Conservation (phyloP, 2,888 invertebrate genomes). For the Branchinecta sandiegonensis region DNA sequence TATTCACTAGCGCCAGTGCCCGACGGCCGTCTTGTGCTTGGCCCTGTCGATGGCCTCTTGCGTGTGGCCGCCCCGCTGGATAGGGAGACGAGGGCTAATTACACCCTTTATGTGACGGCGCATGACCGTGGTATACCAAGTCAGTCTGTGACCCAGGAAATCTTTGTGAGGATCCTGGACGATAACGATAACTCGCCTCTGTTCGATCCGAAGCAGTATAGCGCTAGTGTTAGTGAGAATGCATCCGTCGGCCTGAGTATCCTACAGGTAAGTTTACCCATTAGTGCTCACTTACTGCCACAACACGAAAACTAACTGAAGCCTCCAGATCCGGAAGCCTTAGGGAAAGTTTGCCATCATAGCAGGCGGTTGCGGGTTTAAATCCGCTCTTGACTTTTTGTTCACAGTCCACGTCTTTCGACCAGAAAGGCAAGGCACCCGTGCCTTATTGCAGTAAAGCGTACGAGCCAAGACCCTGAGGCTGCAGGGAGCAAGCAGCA, state of each 20-base stretch:
- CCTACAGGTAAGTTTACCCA: slow-evolving; percentile 47
- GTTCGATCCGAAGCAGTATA: slow-evolving; percentile 68
- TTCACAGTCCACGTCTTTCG: no score
- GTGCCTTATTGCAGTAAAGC: no score
- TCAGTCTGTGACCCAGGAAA: slow-evolving; percentile 49
- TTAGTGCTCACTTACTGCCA: not conserved
- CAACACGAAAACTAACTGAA: no score
- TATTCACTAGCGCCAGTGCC: slow-evolving; percentile 46
- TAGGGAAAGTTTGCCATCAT: no score
- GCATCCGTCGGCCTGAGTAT: slow-evolving; percentile 85
- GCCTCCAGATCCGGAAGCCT: no score
- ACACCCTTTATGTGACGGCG: slow-evolving; percentile 61
- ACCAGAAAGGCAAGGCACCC: no score
- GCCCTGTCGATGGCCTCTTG: slow-evolving; percentile 70
- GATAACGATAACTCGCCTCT: slow-evolving; percentile 81
- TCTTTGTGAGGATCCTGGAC: slow-evolving; percentile 60
- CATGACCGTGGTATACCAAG: slow-evolving; percentile 75
- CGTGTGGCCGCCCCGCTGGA: slow-evolving; percentile 73
- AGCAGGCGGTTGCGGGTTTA: no score
- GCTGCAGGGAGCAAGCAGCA: no score
- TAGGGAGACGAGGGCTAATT: slow-evolving; percentile 59
- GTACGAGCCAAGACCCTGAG: no score
- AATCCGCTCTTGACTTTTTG: no score
- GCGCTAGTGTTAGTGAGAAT: slow-evolving; percentile 78
- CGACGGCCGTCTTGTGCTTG: slow-evolving; percentile 58